phyloP scores from a whole-genome alignment of 1,140 invertebrate genomes.

The Diploscapter pachys region DNA sequence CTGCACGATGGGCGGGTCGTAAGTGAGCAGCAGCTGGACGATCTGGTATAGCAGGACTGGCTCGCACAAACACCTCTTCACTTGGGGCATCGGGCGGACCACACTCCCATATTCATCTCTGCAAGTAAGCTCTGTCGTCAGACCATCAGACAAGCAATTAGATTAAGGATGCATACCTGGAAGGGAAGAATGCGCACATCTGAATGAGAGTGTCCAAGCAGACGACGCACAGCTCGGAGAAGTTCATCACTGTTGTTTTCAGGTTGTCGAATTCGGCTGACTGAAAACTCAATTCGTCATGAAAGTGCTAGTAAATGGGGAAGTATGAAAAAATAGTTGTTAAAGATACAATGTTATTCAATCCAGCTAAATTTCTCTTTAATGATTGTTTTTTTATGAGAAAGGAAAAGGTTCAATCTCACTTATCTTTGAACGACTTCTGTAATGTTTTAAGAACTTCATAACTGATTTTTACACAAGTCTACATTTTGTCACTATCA shows the following conservation, averaged over 20 bases:
- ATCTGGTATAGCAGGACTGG: slow-evolving; percentile 84
- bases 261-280: too few relatives aligned
- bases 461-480: too few relatives aligned
- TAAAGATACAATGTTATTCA: too few relatives aligned
- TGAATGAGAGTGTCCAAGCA: slow-evolving; percentile 89
- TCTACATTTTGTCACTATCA: too few relatives aligned
- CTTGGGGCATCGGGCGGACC: slow-evolving; percentile 84
- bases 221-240: slow-evolving; percentile 81
- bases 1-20: slow-evolving; percentile 93
- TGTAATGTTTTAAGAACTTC: too few relatives aligned
- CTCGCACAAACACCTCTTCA: slow-evolving; percentile 81
- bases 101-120: slow-evolving; percentile 72
- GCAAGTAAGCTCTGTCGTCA: slow-evolving; percentile 21
- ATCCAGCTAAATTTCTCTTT: too few relatives aligned
- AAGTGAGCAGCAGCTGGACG: slow-evolving; percentile 88
- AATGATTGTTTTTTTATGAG: too few relatives aligned
- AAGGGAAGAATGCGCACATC: slow-evolving; percentile 89
- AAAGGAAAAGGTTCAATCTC: too few relatives aligned
- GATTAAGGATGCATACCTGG: slow-evolving; percentile 65
- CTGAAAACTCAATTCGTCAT: too few relatives aligned
- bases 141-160: slow-evolving; percentile 24
- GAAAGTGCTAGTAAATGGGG: too few relatives aligned
- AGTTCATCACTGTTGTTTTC: slow-evolving; percentile 62
- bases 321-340: too few relatives aligned
- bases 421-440: too few relatives aligned